Conservation (phyloP, 2,113 vertebrate species). For the Ochotona curzoniae region DNA sequence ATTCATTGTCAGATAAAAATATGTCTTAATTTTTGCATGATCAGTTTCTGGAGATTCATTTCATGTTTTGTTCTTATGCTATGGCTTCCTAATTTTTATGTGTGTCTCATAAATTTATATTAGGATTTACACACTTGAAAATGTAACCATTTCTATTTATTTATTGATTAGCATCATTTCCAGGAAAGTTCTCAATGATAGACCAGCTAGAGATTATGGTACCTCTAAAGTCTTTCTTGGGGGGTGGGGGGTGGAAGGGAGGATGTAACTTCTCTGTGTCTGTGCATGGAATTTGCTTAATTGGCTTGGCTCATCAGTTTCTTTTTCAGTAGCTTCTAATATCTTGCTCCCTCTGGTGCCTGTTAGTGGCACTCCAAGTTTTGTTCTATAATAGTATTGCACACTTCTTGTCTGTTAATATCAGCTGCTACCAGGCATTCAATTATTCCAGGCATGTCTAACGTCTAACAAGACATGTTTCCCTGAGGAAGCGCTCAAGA, state of each 20-base stretch:
- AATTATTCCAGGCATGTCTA: background rate
- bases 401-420: background rate
- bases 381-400: background rate
- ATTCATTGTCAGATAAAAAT: background rate
- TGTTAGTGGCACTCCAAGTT: background rate
- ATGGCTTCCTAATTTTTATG: background rate
- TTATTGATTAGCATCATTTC: background rate
- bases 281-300: background rate
- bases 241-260: no score
- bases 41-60: background rate
- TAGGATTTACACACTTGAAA: background rate
- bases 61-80: background rate
- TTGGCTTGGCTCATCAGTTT: background rate
- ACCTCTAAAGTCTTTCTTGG: background rate
- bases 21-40: background rate
- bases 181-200: background rate
- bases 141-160: background rate
- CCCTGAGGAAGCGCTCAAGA: background rate
- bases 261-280: background rate
- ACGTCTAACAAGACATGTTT: background rate
- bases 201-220: background rate
- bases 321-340: background rate
- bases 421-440: background rate
- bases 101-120: background rate
- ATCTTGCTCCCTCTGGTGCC: conserved; percentile 24